These are phyloP conservation scores for Xanthostigma xanthostigma DNA, from an alignment of 2,888 invertebrate species.

Conservation along the genomic window DNA sequence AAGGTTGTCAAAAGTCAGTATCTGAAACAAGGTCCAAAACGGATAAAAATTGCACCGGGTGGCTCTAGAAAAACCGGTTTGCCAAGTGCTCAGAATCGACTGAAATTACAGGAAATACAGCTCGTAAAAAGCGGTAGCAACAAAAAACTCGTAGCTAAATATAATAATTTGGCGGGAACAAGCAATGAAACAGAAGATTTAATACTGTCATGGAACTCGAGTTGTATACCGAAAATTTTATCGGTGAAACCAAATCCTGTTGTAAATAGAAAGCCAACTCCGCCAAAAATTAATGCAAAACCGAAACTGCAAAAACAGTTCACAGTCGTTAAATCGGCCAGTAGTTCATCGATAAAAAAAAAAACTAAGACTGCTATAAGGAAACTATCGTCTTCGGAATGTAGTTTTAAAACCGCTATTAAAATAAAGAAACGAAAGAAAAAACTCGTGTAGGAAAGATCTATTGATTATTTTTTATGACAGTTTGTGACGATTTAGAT, in stretches of 20 bases:
- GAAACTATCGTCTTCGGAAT: too few species aligned
- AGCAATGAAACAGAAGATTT: not conserved
- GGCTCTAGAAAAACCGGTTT: not conserved
- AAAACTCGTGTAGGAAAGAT: too few species aligned
- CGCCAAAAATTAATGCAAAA: too few species aligned
- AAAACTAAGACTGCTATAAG: too few species aligned
- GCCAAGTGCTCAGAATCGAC: constrained; percentile 7
- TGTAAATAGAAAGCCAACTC: too few species aligned
- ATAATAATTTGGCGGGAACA: constrained; percentile 1
- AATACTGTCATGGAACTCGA: constrained; percentile 2
- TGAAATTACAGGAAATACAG: constrained; percentile 25
- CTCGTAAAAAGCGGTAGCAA: constrained; percentile 24
- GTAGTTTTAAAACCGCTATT: too few species aligned
- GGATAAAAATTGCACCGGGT: constrained; percentile 3
- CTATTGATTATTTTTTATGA: too few species aligned
- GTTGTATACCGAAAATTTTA: not conserved
- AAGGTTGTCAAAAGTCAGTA: constrained; percentile 7
- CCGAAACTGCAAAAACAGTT: too few species aligned
- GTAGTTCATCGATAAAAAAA: too few species aligned
- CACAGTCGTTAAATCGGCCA: too few species aligned
- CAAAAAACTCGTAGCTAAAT: constrained; percentile 26
- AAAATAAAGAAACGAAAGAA: too few species aligned
- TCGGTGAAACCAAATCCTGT: not conserved
- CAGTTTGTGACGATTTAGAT: too few species aligned
- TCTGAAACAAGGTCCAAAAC: constrained; percentile 7